Percentiles rank a stretch among this genome's conserved stretches.
phyloP scores from a whole-genome alignment of 2,797 vertebrate species.

The Spatula versicolor region DNA sequence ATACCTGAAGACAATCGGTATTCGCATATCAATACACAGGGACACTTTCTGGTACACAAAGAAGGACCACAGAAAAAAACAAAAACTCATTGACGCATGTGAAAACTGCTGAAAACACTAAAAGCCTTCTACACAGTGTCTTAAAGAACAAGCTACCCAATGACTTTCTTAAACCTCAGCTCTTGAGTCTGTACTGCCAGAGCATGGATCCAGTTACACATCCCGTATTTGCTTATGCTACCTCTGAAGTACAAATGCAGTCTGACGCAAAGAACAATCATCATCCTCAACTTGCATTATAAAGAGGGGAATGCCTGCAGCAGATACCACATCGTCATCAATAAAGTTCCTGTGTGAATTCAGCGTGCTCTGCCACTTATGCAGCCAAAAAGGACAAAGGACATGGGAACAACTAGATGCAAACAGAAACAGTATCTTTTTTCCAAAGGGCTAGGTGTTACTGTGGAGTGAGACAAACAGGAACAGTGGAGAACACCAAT shows the following conservation, averaged over 20 bases:
- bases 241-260: neutral
- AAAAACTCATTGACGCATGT: neutral
- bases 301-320: neutral
- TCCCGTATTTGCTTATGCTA: neutral
- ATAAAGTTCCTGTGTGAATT: neutral
- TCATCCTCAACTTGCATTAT: neutral
- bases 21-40: neutral
- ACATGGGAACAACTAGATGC: neutral
- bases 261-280: neutral
- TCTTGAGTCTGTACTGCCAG: neutral
- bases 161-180: neutral
- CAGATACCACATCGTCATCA: neutral
- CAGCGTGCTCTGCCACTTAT: neutral
- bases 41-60: neutral
- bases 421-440: neutral
- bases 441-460: neutral
- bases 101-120: neutral
- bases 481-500: neutral
- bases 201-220: neutral
- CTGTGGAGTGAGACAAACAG: neutral
- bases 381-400: neutral
- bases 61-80: neutral
- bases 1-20: neutral
- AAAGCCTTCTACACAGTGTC: accelerated
- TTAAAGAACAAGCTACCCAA: neutral